phyloP scores from a whole-genome alignment of 2,888 invertebrate species.

The Diogma glabrata region DNA sequence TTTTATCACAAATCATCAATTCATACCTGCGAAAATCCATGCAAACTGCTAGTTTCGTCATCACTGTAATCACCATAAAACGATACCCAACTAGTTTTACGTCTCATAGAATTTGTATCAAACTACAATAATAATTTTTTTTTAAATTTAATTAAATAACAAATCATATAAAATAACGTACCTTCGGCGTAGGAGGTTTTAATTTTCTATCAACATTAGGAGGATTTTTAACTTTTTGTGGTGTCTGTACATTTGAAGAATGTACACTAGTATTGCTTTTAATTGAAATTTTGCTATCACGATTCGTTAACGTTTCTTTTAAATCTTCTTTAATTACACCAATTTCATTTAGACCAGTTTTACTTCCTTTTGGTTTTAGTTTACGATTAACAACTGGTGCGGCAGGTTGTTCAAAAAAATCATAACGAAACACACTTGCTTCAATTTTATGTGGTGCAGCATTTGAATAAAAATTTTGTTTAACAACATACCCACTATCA shows the following conservation, averaged over 20 bases:
- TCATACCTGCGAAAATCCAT: slow-evolving; percentile 11
- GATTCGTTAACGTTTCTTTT: slow-evolving; percentile 22
- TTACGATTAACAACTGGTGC: slow-evolving; percentile 70
- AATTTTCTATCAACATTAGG: slow-evolving; percentile 51
- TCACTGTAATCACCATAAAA: slow-evolving; percentile 11
- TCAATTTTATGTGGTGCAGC: slow-evolving; percentile 39
- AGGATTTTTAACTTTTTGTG: slow-evolving; percentile 26
- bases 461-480: slow-evolving; percentile 40
- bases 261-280: slow-evolving; percentile 5
- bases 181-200: slow-evolving; percentile 44
- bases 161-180: slow-evolving; percentile 19
- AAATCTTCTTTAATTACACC: slow-evolving; percentile 19
- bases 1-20: too few species aligned
- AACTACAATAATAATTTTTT: slow-evolving; percentile 14
- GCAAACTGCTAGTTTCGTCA: background rate
- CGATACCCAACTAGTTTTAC: slow-evolving; percentile 26
- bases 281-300: slow-evolving; percentile 1
- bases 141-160: background rate
- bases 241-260: too few species aligned
- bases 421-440: slow-evolving; percentile 41
- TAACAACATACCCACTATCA: slow-evolving; percentile 22
- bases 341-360: background rate
- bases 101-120: slow-evolving; percentile 22
- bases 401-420: slow-evolving; percentile 35
- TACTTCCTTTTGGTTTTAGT: slow-evolving; percentile 50